Conservation (phyloP, 2,888 invertebrate species). For the Adelphocoris suturalis region DNA sequence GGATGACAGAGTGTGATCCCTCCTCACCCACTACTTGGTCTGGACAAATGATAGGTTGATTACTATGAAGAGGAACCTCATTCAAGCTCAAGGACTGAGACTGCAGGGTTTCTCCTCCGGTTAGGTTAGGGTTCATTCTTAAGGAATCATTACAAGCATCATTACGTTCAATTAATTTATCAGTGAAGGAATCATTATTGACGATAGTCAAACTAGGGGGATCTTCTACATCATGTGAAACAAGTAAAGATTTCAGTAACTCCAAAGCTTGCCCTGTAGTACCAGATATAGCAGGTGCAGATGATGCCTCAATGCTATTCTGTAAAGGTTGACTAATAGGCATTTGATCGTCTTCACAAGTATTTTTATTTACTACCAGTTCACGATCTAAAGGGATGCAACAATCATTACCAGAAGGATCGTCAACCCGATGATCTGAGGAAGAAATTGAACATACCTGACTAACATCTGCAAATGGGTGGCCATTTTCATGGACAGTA, state of each 20-base stretch:
- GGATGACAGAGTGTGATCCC: not conserved
- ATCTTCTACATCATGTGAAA: not conserved
- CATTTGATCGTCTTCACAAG: not conserved
- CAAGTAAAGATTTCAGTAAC: slow-evolving; percentile 23
- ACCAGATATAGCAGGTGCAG: not conserved
- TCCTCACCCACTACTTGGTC: not conserved
- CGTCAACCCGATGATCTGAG: not conserved
- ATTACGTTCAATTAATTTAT: not conserved
- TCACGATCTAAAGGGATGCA: not conserved
- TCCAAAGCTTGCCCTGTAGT: slow-evolving; percentile 42
- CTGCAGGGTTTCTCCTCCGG: not conserved
- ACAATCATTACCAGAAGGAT: not conserved
- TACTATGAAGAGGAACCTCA: not conserved
- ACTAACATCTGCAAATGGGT: not conserved
- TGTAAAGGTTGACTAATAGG: not conserved
- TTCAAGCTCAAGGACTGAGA: not conserved
- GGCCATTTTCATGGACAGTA: not conserved
- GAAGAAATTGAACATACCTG: slow-evolving; percentile 36
- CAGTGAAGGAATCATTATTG: not conserved
- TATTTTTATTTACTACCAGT: not conserved
- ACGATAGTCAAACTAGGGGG: not conserved
- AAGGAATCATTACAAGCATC: not conserved
- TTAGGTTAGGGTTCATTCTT: not conserved
- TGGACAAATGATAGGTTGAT: not conserved
- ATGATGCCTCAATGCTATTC: not conserved